Evolutionary conservation across 2,888 invertebrate genomes (phyloP).

Genomic region (Drosophila multiciliata): DNA sequence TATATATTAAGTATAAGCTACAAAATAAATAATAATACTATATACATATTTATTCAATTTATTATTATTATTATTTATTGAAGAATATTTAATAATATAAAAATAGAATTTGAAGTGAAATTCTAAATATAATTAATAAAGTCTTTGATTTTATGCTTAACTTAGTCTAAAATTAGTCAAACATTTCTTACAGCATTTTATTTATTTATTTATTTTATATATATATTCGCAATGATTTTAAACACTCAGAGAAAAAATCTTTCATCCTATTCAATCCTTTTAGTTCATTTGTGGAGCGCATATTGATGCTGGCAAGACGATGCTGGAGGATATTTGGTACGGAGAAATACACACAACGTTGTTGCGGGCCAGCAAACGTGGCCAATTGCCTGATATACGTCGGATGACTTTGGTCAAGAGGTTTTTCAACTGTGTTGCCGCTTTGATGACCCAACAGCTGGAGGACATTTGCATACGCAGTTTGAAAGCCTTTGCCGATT

Average conservation of each 20-base stretch:
- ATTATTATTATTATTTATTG: no score
- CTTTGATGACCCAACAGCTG: slow-evolving; percentile 94
- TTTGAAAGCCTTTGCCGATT: slow-evolving; percentile 91
- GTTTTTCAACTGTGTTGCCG: slow-evolving; percentile 94
- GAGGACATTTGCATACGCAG: slow-evolving; percentile 93
- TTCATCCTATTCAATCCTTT: background rate
- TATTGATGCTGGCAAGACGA: slow-evolving; percentile 89
- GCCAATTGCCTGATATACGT: slow-evolving; percentile 88
- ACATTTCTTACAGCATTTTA: background rate
- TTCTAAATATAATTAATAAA: background rate
- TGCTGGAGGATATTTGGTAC: slow-evolving; percentile 87
- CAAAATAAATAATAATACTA: background rate
- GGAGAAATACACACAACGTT: slow-evolving; percentile 83
- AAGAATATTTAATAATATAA: background rate
- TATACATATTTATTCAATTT: no score
- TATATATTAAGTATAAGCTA: no score
- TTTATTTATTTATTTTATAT: background rate
- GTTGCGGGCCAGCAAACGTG: slow-evolving; percentile 88
- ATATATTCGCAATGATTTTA: background rate
- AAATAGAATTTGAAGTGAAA: background rate
- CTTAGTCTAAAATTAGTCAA: background rate
- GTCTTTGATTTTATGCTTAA: background rate
- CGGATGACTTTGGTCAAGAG: slow-evolving; percentile 89
- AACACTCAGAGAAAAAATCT: background rate
- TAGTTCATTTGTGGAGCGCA: slow-evolving; percentile 86